phyloP scores from a whole-genome alignment of 2,888 invertebrate species.

The Clepsis dumicolana region DNA sequence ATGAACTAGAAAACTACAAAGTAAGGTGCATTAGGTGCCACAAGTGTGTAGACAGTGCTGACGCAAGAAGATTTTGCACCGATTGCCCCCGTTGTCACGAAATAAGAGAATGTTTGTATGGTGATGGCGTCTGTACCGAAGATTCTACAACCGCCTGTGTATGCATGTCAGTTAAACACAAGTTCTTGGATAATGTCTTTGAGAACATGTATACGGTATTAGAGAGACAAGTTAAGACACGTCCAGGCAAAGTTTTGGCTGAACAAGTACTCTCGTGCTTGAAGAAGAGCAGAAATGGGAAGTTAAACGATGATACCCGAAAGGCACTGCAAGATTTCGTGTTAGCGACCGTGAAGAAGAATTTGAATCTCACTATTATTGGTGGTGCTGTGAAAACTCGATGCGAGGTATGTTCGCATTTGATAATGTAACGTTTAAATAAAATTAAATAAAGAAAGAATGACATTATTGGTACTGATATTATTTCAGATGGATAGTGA shows the following conservation, averaged over 20 bases:
- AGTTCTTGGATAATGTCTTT: slow-evolving; percentile 76
- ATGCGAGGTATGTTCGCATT: slow-evolving; percentile 66
- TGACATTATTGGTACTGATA: neutral
- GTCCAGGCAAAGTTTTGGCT: slow-evolving; percentile 68
- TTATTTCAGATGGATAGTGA: slow-evolving; percentile 70
- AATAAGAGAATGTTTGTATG: slow-evolving; percentile 62
- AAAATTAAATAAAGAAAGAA: too few species aligned
- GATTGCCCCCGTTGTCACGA: slow-evolving; percentile 73
- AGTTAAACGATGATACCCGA: slow-evolving; percentile 63
- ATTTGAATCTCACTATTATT: slow-evolving; percentile 75
- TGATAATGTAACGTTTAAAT: neutral
- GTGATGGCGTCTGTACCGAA: slow-evolving; percentile 58
- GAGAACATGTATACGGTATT: slow-evolving; percentile 78
- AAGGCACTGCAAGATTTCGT: slow-evolving; percentile 71
- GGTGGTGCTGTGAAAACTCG: slow-evolving; percentile 81
- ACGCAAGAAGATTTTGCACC: slow-evolving; percentile 64
- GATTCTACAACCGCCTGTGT: slow-evolving; percentile 68
- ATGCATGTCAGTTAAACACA: slow-evolving; percentile 69
- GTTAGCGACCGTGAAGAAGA: slow-evolving; percentile 67
- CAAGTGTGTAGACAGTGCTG: slow-evolving; percentile 64
- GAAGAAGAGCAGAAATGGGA: slow-evolving; percentile 72
- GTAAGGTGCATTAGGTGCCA: slow-evolving; percentile 66
- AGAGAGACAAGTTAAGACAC: slow-evolving; percentile 63
- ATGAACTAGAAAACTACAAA: slow-evolving; percentile 58
- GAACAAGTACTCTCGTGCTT: slow-evolving; percentile 65